phyloP scores from a whole-genome alignment of 2,113 vertebrate species.

The Trachemys scripta region DNA sequence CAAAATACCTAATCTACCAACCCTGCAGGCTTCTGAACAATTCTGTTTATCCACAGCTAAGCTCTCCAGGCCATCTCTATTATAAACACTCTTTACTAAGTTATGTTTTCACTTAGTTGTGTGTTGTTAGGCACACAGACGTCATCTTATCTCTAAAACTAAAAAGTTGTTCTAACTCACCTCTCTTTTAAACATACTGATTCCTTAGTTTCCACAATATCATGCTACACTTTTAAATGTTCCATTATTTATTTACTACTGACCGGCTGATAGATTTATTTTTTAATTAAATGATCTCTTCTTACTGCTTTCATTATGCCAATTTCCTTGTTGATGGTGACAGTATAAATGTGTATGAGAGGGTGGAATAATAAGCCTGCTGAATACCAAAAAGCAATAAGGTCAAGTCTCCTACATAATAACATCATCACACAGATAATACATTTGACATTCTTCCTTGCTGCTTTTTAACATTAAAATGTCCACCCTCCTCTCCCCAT shows the following conservation, averaged over 20 bases:
- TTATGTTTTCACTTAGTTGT: conserved; percentile 38
- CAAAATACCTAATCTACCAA: conserved; percentile 20
- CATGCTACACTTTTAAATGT: background rate
- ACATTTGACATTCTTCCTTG: background rate
- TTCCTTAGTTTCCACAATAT: background rate
- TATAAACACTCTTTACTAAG: conserved; percentile 15
- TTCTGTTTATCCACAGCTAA: background rate
- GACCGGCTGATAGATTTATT: background rate
- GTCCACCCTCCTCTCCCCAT: background rate
- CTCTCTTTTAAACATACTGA: background rate
- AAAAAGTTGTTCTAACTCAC: conserved; percentile 2
- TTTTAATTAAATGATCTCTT: background rate
- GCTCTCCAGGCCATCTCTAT: background rate
- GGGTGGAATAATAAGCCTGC: background rate
- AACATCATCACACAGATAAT: background rate
- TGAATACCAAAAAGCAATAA: background rate
- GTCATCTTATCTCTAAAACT: background rate
- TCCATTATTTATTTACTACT: conserved; percentile 29
- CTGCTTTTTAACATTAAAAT: conserved; percentile 2
- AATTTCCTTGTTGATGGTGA: background rate
- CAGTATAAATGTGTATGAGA: background rate
- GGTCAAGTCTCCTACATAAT: background rate
- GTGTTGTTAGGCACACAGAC: conserved; percentile 7
- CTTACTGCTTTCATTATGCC: background rate
- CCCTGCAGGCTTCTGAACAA: conserved; percentile 16